Evolutionary conservation across 2,113 vertebrate species (phyloP).

Genomic region (Turdus rufiventris): DNA sequence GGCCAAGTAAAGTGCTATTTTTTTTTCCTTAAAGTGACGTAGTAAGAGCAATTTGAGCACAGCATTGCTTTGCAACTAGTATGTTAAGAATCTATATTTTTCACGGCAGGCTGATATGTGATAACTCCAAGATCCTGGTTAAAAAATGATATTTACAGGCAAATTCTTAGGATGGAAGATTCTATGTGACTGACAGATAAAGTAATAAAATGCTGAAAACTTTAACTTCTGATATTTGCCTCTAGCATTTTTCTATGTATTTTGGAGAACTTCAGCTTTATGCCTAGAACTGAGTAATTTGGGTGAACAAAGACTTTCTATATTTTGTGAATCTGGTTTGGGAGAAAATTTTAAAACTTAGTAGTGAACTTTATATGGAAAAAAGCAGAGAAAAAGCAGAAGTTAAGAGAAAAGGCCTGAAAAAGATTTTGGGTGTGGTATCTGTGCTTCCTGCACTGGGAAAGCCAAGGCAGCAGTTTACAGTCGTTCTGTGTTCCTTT

Average conservation of each 20-base stretch:
- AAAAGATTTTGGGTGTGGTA: constrained; percentile 29
- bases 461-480: constrained; percentile 9
- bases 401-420: background rate
- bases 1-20: background rate
- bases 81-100: background rate
- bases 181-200: background rate
- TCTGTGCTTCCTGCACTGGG: background rate
- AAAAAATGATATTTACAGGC: background rate
- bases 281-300: background rate
- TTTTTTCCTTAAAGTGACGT: background rate
- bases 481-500: background rate
- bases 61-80: background rate
- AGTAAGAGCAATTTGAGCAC: background rate
- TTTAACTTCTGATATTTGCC: background rate
- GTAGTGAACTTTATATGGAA: background rate
- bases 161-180: background rate
- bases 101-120: background rate
- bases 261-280: background rate
- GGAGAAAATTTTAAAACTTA: background rate
- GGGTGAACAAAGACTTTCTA: background rate
- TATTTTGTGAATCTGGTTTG: background rate
- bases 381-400: constrained; percentile 46
- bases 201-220: background rate
- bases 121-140: background rate
- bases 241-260: background rate